These are phyloP conservation scores for Daktulosphaira vitifoliae DNA, from an alignment of 1,140 invertebrate genomes.

Conservation along the genomic window DNA sequence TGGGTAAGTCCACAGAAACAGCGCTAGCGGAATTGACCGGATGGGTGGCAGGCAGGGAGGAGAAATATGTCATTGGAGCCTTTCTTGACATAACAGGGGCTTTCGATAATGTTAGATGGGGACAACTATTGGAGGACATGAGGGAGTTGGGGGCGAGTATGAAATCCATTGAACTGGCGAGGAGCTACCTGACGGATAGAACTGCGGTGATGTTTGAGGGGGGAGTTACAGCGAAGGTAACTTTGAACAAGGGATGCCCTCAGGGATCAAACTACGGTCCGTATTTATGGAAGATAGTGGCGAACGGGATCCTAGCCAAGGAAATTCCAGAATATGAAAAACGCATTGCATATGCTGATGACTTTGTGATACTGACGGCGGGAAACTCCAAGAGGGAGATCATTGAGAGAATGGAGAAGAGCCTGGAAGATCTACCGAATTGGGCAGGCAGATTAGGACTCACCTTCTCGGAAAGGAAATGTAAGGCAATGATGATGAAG, in stretches of 20 bases:
- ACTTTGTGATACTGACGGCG: constrained; percentile 28
- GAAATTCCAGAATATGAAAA: no score
- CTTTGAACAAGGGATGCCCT: background rate
- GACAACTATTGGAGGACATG: background rate
- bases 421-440: background rate
- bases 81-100: constrained; percentile 22
- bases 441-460: background rate
- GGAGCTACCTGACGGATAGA: background rate
- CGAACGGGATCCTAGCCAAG: background rate
- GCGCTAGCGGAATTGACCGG: background rate
- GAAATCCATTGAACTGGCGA: background rate
- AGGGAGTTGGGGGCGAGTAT: background rate
- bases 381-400: background rate
- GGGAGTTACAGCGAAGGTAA: background rate
- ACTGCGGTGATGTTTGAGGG: background rate
- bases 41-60: background rate
- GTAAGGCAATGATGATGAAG: background rate
- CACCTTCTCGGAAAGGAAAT: background rate
- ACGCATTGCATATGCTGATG: constrained; percentile 23
- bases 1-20: constrained; percentile 36
- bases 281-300: background rate
- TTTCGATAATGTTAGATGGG: constrained; percentile 1
- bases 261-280: constrained; percentile 22
- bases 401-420: background rate
- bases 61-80: background rate